Percentiles rank a stretch among this genome's conserved stretches.
Evolutionary conservation across 2,888 invertebrate species (phyloP).

Genomic region (Sminthurinus aureus): DNA sequence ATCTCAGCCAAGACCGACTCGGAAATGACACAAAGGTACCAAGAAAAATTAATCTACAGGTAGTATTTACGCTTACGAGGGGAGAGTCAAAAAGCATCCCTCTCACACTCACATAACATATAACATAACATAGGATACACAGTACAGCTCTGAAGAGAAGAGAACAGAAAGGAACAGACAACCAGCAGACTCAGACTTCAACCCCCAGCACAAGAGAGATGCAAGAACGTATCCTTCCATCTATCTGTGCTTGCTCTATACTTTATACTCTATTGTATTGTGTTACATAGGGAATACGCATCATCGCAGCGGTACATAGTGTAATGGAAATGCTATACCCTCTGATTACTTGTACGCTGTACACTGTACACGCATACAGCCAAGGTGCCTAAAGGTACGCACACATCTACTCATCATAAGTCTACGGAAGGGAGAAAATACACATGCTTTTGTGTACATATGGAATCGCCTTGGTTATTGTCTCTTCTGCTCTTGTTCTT

Average conservation of each 20-base stretch:
- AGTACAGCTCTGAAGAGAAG: background rate
- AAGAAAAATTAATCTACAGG: constrained; percentile 59
- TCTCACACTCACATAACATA: background rate
- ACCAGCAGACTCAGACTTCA: background rate
- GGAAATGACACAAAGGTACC: constrained; percentile 59
- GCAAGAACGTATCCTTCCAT: background rate
- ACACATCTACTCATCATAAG: background rate
- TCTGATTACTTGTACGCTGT: background rate
- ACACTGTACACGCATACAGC: background rate
- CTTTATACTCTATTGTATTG: background rate
- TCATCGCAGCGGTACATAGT: background rate
- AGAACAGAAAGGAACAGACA: background rate
- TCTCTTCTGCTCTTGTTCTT: background rate
- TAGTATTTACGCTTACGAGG: constrained; percentile 52
- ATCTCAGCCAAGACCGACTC: constrained; percentile 59
- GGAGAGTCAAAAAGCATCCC: background rate
- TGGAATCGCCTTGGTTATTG: background rate
- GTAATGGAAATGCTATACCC: background rate
- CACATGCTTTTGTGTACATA: background rate
- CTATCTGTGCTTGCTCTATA: too few species aligned
- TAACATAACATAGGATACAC: background rate
- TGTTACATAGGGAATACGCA: background rate
- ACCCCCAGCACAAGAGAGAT: background rate
- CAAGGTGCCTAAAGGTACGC: background rate
- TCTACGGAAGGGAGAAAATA: background rate